Evolutionary conservation across 2,888 invertebrate species (phyloP), one percentile per base, ranked within the genome.

Genomic region (Achlya flavicornis): DNA sequence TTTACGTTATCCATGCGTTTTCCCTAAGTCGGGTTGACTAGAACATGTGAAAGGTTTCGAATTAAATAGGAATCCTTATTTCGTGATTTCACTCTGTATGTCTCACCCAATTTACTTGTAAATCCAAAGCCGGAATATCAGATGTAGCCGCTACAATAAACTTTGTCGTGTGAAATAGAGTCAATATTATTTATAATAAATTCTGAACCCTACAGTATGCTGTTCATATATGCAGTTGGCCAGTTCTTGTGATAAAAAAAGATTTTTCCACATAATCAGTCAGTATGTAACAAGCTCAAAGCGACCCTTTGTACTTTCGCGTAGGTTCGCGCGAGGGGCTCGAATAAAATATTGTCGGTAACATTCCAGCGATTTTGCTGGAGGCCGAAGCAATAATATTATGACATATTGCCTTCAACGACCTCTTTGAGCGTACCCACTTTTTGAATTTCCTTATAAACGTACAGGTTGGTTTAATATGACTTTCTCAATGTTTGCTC

Each of bases 361-460:
- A 86, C 87, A 84, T 87, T 86, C 79, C 77, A 84, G 80, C 86
- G 83, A 87, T 88, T 90, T 86, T 80, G 84, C 87, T 74, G 84
- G 85, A 89, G 90, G 88, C 86, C 84, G 76, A 80, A 84, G 90
- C 90, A 92, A 92, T 93, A 92, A 92, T 92, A 92, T 92, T 93
- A 89, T 92, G 92, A 93, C 91, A 87, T 91, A 93, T 93, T 90
- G 89, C 91, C 87, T 87, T 84, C 82, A 76, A 72, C 71, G 73
- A 80, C 83, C 85, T 86, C 85, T 88, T 86, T 86, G 84, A 83
- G 74, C 74, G 70, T 64, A 75, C 78, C 74, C 71, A 69, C 80
- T 81, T 78, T 81, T 77, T 73, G 74, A 70, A 53, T 58, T 35
- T 58, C 58, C 7, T 33, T 33, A 58, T 58, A 58, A 14, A 33